Evolutionary conservation across 2,797 vertebrate species (phyloP).

Genomic region (Scolopax rusticola): DNA sequence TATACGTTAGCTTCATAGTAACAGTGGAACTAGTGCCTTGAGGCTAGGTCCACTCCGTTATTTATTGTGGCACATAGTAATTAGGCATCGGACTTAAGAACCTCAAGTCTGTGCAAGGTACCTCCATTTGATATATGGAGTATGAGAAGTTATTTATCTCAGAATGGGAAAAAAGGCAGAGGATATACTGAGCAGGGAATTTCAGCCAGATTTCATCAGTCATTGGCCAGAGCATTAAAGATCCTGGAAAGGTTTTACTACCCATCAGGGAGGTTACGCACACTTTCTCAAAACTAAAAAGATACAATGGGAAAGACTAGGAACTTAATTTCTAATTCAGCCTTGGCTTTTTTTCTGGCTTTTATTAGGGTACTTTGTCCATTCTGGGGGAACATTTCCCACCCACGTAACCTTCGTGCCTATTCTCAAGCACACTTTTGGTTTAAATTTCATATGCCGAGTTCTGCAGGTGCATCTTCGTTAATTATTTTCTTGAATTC

Average conservation of each 20-base stretch:
- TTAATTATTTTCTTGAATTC: not conserved
- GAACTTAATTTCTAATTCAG: not conserved
- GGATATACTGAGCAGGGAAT: not conserved
- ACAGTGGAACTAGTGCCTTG: fast-evolving
- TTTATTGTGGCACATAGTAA: not conserved
- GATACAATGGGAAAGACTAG: not conserved
- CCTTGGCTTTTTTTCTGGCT: not conserved
- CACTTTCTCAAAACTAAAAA: conserved; percentile 3
- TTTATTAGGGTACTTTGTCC: not conserved
- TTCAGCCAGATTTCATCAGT: conserved; percentile 31
- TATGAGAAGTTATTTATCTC: not conserved
- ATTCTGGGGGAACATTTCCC: not conserved
- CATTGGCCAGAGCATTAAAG: not conserved
- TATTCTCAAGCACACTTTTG: not conserved
- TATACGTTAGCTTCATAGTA: not conserved
- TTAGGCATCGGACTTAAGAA: not conserved
- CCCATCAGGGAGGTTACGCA: not conserved
- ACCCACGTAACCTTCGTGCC: not conserved
- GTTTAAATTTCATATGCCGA: not conserved
- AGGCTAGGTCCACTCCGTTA: not conserved
- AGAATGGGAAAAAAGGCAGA: not conserved
- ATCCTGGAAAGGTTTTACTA: conserved; percentile 4
- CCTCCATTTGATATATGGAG: not conserved
- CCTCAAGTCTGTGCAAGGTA: not conserved
- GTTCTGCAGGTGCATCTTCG: not conserved